phyloP scores from a whole-genome alignment of 2,888 invertebrate genomes.

The Drosophila bunnanda region DNA sequence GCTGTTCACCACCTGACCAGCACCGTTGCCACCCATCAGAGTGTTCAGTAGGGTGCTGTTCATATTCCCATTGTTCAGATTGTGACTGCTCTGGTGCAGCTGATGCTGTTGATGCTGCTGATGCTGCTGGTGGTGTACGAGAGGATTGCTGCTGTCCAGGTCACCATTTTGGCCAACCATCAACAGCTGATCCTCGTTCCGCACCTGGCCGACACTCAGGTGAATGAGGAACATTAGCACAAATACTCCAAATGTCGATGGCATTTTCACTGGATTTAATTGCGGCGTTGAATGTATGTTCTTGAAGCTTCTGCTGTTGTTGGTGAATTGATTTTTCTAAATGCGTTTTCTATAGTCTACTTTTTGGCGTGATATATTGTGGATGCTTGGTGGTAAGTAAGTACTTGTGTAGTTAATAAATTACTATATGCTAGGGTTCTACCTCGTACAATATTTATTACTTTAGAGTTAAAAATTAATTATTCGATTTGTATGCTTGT shows the following conservation, averaged over 20 bases:
- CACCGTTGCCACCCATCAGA: constrained; percentile 48
- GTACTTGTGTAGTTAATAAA: constrained; percentile 73
- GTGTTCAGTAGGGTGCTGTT: constrained; percentile 78
- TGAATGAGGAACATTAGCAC: constrained; percentile 59
- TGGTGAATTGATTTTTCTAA: constrained; percentile 47
- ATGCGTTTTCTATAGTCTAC: constrained; percentile 61
- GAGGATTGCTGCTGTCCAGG: constrained; percentile 40
- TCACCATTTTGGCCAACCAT: constrained; percentile 43
- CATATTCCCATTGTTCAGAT: constrained; percentile 48
- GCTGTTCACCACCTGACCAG: constrained; percentile 29
- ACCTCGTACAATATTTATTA: constrained; percentile 31
- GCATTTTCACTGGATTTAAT: constrained; percentile 33
- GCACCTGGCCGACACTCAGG: constrained; percentile 56
- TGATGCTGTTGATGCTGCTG: constrained; percentile 51
- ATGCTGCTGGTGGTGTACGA: constrained; percentile 36
- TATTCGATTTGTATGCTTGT: constrained; percentile 35
- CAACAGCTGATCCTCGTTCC: constrained; percentile 39
- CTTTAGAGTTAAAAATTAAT: constrained; percentile 41
- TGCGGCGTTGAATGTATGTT: constrained; percentile 11
- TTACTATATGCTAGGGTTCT: constrained; percentile 64
- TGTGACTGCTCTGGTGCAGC: constrained; percentile 46
- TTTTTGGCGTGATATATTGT: constrained; percentile 73
- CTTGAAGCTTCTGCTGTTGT: constrained; percentile 4
- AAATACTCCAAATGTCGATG: constrained; percentile 54
- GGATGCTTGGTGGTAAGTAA: constrained; percentile 61